Evolutionary conservation across 2,888 invertebrate genomes (phyloP).

Genomic region (Steinernema carpocapsae): DNA sequence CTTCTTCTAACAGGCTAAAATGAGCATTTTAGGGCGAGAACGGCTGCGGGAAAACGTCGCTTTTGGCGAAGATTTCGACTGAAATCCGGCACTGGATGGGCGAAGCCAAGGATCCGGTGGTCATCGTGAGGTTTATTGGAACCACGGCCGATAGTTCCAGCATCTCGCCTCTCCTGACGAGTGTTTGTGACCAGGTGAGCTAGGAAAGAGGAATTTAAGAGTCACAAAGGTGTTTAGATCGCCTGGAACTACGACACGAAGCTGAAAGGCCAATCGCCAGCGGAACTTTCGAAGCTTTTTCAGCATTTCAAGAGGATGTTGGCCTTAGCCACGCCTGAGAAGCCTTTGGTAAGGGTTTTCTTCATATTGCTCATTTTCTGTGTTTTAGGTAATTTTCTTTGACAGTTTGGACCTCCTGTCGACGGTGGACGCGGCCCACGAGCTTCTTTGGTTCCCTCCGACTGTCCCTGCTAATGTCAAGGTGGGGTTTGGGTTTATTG

Average conservation of each 20-base stretch:
- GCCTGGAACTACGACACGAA: slow-evolving; percentile 70
- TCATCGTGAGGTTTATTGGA: slow-evolving; percentile 88
- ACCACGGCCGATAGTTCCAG: slow-evolving; percentile 94
- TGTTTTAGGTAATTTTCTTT: slow-evolving; percentile 76
- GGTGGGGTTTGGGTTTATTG: slow-evolving; percentile 9
- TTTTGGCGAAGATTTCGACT: slow-evolving; percentile 86
- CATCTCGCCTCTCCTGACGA: slow-evolving; percentile 88
- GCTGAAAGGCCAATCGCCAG: slow-evolving; percentile 90
- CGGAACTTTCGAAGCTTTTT: slow-evolving; percentile 91
- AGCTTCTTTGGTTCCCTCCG: slow-evolving; percentile 93
- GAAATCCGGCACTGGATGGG: slow-evolving; percentile 53
- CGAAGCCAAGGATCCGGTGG: slow-evolving; percentile 77
- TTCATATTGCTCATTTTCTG: background rate
- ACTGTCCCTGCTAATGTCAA: slow-evolving; percentile 76
- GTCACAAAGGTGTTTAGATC: slow-evolving; percentile 60
- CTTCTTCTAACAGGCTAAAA: background rate
- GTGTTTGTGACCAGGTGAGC: slow-evolving; percentile 83
- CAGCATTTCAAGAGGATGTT: slow-evolving; percentile 93
- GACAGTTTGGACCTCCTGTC: slow-evolving; percentile 97
- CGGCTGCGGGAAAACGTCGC: slow-evolving; percentile 95
- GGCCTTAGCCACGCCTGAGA: slow-evolving; percentile 80
- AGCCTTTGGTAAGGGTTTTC: slow-evolving; percentile 77
- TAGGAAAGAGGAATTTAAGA: background rate
- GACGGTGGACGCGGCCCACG: slow-evolving; percentile 89
- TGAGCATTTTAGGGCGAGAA: slow-evolving; percentile 79